Base-by-base conservation (phyloP, 2,113 vertebrate genomes). In the Plectropomus leopardus region DNA sequence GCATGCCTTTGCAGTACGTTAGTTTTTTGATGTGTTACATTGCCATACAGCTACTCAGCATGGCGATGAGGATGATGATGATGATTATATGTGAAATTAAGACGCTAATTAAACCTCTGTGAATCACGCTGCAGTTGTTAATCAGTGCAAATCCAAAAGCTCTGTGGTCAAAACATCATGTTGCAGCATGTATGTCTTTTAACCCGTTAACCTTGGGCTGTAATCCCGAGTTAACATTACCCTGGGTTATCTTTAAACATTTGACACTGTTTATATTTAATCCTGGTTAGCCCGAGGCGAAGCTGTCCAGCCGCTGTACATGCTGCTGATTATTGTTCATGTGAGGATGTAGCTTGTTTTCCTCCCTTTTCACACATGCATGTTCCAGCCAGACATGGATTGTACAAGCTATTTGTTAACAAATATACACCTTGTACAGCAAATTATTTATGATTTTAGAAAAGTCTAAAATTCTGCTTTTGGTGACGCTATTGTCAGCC, bases 251-350 rank as follows among this genome's bases (percentile, higher is more conserved):
- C 72, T 61, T 60, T 42, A 47, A 64, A 26, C 42, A 28, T 72
- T 54, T 76, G 58, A 74, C 65, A 63, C 47, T 36, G 64, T 80
- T 80, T 60, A 61, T 69, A 69, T 78, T 67, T 77, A 76, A 78
- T 71, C 67, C 32, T 44, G n/a, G 60, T 51, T 67, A 45, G 64
- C 84, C 88, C 3, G 40, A 69, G 82, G 84, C n/a, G 3, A 58
- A 34, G n/a, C 67, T 48, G 60, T 76, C 53, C 45, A 36, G 63
- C 36, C 17, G 54, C 64, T 30, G 57, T 40, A 40, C 10, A 40
- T 47, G 47, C 7, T 57, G 65, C 76, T 76, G 61, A 65, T 72
- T 72, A 24, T 58, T 76, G 15, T 63, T 80, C 42, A 47, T 60
- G 24, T 57, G 50, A 47, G 50, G 55, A n/a, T n/a, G n/a, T 13